A percentile compares a stretch with the other conserved stretches of the same genome.
phyloP scores from a whole-genome alignment of 2,888 invertebrate species.

The Thalpophila matura region DNA sequence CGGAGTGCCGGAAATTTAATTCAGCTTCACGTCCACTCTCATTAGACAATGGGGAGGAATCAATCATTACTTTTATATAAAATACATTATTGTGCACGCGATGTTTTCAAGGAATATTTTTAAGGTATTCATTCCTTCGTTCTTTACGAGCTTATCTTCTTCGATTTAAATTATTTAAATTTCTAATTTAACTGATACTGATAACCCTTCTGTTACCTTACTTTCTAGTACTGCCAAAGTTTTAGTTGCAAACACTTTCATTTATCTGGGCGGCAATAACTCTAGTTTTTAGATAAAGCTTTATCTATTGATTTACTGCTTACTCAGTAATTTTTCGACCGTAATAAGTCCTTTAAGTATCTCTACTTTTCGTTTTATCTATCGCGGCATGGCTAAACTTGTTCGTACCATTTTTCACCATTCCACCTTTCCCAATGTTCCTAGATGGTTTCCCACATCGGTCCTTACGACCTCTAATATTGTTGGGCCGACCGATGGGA shows the following conservation, averaged over 20 bases:
- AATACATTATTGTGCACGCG: constrained; percentile 26
- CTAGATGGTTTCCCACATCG: constrained; percentile 55
- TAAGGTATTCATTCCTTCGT: neutral
- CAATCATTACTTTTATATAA: constrained; percentile 74
- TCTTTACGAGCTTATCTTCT: neutral
- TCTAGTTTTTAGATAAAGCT: constrained; percentile 67
- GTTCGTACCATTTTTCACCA: constrained; percentile 39
- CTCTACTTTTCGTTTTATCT: constrained; percentile 44
- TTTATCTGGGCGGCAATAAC: constrained; percentile 68
- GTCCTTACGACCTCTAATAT: constrained; percentile 66
- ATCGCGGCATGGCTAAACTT: constrained; percentile 24
- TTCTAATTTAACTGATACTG: neutral
- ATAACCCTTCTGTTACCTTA: constrained; percentile 20
- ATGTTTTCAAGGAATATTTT: constrained; percentile 8
- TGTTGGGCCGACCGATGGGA: constrained; percentile 67
- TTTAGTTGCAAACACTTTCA: constrained; percentile 57
- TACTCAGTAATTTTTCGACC: constrained; percentile 68
- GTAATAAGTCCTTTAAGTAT: constrained; percentile 62
- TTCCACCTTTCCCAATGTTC: constrained; percentile 34
- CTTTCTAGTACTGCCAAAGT: constrained; percentile 45
- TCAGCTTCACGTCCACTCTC: constrained; percentile 74
- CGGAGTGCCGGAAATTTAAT: constrained; percentile 79
- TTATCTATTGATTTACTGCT: constrained; percentile 70
- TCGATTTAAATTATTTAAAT: constrained; percentile 11
- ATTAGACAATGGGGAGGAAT: constrained; percentile 74